Percentiles rank a stretch among this genome's conserved stretches.
Conservation (phyloP, 2,113 vertebrate species). For the Daphoenositta chrysoptera region DNA sequence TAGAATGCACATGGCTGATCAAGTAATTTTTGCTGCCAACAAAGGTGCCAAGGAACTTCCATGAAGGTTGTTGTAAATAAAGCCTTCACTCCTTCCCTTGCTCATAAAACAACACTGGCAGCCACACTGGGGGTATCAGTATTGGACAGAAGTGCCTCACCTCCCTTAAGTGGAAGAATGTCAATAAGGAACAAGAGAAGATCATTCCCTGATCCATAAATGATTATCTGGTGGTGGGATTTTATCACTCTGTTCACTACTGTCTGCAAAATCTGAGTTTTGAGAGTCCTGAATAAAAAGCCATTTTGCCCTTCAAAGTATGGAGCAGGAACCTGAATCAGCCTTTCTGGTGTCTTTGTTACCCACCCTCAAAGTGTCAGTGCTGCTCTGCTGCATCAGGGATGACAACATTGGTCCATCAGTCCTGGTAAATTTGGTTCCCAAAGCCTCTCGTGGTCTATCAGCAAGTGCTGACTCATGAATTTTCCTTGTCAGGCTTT, state of each 20-base stretch:
- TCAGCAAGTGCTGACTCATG: background rate
- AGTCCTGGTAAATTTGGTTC: background rate
- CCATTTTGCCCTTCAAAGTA: background rate
- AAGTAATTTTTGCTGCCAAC: background rate
- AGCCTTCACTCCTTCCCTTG: background rate
- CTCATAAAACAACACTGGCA: slow-evolving; percentile 40
- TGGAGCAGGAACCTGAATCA: background rate
- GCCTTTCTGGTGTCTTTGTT: background rate
- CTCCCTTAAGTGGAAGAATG: slow-evolving; percentile 66
- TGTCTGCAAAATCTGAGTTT: slow-evolving; percentile 49
- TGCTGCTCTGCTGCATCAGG: background rate
- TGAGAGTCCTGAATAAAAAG: background rate
- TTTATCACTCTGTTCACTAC: slow-evolving; percentile 34
- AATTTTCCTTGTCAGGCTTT: background rate
- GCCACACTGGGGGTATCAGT: slow-evolving; percentile 71
- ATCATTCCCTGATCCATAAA: slow-evolving; percentile 87
- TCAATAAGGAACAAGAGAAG: slow-evolving; percentile 78
- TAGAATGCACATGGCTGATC: background rate
- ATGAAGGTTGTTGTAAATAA: background rate
- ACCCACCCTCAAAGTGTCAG: background rate
- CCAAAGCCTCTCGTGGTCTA: background rate
- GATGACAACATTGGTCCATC: background rate
- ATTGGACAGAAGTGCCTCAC: slow-evolving; percentile 77
- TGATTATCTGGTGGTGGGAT: slow-evolving; percentile 60
- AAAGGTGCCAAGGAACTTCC: background rate